phyloP scores from a whole-genome alignment of 2,888 invertebrate genomes.

The Nomada lathburiana region DNA sequence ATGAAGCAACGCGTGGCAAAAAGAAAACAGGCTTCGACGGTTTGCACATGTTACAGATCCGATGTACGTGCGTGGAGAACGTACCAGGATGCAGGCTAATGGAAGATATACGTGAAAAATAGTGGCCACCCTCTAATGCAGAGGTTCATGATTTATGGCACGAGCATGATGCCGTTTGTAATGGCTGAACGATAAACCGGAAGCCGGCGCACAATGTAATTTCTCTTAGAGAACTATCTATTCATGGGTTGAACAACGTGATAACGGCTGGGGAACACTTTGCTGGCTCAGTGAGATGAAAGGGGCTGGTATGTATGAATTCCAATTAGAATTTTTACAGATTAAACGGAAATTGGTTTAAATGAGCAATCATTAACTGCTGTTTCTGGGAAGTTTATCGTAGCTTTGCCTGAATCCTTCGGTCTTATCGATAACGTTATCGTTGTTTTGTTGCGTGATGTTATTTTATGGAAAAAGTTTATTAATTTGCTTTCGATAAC shows the following conservation, averaged over 20 bases:
- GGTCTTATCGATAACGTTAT: too few relatives aligned
- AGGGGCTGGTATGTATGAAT: not conserved
- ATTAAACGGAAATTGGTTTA: not conserved
- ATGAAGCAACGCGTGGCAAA: not conserved
- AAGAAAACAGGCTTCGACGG: constrained; percentile 32
- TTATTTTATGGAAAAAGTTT: not conserved
- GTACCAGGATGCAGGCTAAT: constrained; percentile 11
- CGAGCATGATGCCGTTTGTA: constrained; percentile 57
- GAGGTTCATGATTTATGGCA: constrained; percentile 47
- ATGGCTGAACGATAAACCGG: constrained; percentile 57
- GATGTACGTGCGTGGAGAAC: constrained; percentile 47
- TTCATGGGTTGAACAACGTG: constrained; percentile 23
- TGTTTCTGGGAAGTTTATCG: not conserved
- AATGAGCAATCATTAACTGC: not conserved
- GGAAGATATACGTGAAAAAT: constrained; percentile 57
- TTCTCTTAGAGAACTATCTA: constrained; percentile 50
- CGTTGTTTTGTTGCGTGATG: not conserved
- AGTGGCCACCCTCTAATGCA: constrained; percentile 38
- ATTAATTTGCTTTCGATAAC: not conserved
- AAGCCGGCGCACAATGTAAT: constrained; percentile 44
- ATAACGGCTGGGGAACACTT: constrained; percentile 36
- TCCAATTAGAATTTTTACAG: constrained; percentile 11
- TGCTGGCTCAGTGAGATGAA: constrained; percentile 6
- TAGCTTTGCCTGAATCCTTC: not conserved
- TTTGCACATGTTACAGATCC: constrained; percentile 47